Evolutionary conservation across 2,797 vertebrate species (phyloP), one percentile per base, ranked within the genome.

Genomic region (Petrocephalus schoutedeni): DNA sequence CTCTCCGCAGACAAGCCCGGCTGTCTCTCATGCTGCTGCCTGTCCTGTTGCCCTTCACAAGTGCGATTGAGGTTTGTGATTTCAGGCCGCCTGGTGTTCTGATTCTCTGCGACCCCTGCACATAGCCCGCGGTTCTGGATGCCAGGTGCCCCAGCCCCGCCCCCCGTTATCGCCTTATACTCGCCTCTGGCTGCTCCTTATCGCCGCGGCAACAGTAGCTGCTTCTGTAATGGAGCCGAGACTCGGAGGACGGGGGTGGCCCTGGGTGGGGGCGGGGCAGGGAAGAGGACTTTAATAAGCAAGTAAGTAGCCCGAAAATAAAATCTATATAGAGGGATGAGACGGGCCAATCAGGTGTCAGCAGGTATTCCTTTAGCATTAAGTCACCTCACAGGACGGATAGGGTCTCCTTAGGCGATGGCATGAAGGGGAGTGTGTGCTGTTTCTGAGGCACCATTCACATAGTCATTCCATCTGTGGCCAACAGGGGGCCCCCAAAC

Each of bases 311-410:
- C 9, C n/a, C 3, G 14, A 19, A 21, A 54, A 61, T 28, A 14
- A 84, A 57, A 87, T 36, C 2, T 67, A 80, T 51, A 53, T 28
- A 86, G 71, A 80, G 57, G 74, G 58, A 28, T n/a, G 12, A 41
- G 61, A 77, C 51, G 32, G 23, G 61, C 77, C 86, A 77, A 64
- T 36, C n/a, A 91, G 61, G 84, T 14, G 61, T 7, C 32, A 41
- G 59, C 28, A 4, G 85, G n/a, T 86, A 49, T 86, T 86, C 57
- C 12, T 61, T 32, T 23, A 21, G 7, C 82, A 56, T 51, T 28
- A 23, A 85, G 4, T 14, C 5, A 14, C 10, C 49, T 53, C 53
- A 45, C 6, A 23, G 32, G 64, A 16, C 1, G 12, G 64, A 71
- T 4, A 51, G 49, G 49, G 49, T 51, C 49, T 51, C 49, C 49